These are phyloP conservation scores for Aricia agestis DNA, from an alignment of 1,140 invertebrate genomes.

Conservation along the genomic window DNA sequence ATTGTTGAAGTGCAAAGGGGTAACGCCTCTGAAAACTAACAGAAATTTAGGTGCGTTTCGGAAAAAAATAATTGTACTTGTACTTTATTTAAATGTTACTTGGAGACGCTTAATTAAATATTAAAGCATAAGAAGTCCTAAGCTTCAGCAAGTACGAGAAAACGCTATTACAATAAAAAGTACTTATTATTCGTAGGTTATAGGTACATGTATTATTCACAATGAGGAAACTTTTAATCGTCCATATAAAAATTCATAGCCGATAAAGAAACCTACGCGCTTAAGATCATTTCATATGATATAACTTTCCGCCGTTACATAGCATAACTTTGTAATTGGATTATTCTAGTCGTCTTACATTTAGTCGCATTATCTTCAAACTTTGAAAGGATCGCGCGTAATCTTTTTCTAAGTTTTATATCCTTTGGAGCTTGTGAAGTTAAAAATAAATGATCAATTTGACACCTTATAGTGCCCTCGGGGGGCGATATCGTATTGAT, in stretches of 20 bases:
- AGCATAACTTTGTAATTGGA: conserved; percentile 2
- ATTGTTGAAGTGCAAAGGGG: too few species aligned
- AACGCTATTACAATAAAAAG: too few species aligned
- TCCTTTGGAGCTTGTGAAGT: background rate
- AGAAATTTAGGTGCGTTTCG: too few species aligned
- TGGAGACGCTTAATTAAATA: too few species aligned
- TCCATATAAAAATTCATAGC: background rate
- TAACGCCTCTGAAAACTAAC: too few species aligned
- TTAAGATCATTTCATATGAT: background rate
- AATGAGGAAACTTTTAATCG: background rate
- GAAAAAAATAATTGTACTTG: too few species aligned
- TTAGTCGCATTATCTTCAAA: background rate
- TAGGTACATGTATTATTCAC: background rate
- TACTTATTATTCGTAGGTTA: too few species aligned
- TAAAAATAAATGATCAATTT: conserved; percentile 11
- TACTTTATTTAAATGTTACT: too few species aligned
- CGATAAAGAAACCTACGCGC: background rate
- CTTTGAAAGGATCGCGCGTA: background rate
- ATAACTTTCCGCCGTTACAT: background rate
- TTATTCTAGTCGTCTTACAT: conserved; percentile 1
- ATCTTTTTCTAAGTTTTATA: conserved; percentile 8
- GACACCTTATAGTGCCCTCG: conserved; percentile 14
- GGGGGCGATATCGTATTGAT: conserved; percentile 2
- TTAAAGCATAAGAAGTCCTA: too few species aligned
- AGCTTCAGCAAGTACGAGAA: too few species aligned